Conservation (phyloP, 2,797 vertebrate genomes). For the Alauda arvensis region DNA sequence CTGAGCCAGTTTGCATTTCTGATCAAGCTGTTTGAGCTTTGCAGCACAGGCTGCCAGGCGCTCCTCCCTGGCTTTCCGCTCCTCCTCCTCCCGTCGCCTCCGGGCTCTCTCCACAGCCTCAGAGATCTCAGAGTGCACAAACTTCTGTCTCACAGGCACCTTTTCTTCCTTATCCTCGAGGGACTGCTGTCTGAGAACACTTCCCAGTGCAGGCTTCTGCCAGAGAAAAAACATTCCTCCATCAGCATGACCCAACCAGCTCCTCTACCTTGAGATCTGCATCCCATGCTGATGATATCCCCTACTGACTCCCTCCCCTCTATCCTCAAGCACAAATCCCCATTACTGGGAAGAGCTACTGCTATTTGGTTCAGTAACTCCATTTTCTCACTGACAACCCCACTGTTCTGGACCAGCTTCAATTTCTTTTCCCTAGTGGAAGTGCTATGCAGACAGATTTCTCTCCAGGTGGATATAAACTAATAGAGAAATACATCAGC, state of each 20-base stretch:
- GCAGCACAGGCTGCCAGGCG: conserved; percentile 92
- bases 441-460: background rate
- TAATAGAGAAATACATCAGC: background rate
- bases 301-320: background rate
- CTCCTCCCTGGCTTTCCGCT: conserved; percentile 89
- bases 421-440: background rate
- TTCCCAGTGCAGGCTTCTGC: conserved; percentile 71
- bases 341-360: background rate
- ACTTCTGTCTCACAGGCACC: conserved; percentile 83
- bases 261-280: background rate
- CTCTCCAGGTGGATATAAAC: background rate
- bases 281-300: background rate
- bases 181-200: conserved; percentile 75
- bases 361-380: background rate
- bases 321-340: background rate
- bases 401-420: background rate
- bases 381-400: background rate
- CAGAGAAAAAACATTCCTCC: background rate
- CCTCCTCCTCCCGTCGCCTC: conserved; percentile 90
- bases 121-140: conserved; percentile 87
- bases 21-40: conserved; percentile 95
- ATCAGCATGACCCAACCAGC: background rate
- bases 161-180: conserved; percentile 85
- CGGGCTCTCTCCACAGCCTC: conserved; percentile 94
- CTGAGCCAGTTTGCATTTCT: conserved; percentile 85